Percentiles rank a stretch among this genome's conserved stretches.
Evolutionary conservation across 1,140 invertebrate genomes (phyloP).

Genomic region (Euschistus heros): DNA sequence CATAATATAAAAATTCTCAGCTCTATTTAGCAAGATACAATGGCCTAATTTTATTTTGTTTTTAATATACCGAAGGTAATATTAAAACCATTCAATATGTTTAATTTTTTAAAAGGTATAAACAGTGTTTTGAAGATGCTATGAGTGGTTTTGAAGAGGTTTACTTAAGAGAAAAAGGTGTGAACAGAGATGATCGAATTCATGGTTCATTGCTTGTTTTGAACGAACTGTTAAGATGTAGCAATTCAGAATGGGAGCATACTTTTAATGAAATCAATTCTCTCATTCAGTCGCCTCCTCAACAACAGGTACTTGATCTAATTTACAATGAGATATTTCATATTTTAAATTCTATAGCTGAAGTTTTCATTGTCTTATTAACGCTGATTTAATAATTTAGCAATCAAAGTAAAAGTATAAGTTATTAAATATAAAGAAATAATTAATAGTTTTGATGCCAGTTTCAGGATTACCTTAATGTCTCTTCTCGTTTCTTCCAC

Average conservation of each 20-base stretch:
- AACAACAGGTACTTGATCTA: slow-evolving; percentile 9
- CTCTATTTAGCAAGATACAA: too few relatives aligned
- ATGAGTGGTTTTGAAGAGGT: slow-evolving; percentile 61
- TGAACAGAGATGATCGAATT: slow-evolving; percentile 77
- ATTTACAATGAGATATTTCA: background rate
- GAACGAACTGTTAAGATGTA: slow-evolving; percentile 87
- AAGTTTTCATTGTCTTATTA: too few relatives aligned
- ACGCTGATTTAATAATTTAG: too few relatives aligned
- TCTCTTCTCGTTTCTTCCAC: background rate
- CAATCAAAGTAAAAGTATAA: too few relatives aligned
- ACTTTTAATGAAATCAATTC: slow-evolving; percentile 54
- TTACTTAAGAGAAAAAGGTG: slow-evolving; percentile 57
- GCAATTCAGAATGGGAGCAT: slow-evolving; percentile 79
- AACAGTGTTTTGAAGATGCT: slow-evolving; percentile 85
- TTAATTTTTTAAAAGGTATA: slow-evolving; percentile 39
- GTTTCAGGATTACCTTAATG: background rate
- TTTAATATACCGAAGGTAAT: too few relatives aligned
- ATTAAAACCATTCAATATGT: background rate
- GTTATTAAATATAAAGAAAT: too few relatives aligned
- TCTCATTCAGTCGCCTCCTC: slow-evolving; percentile 18
- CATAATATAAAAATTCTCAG: too few relatives aligned
- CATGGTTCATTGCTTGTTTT: slow-evolving; percentile 89
- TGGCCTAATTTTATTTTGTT: too few relatives aligned
- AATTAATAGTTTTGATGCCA: background rate
- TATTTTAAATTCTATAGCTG: background rate